Percentiles rank a stretch among this genome's conserved stretches.
phyloP scores from a whole-genome alignment of 2,113 vertebrate genomes.

The Lophius piscatorius region DNA sequence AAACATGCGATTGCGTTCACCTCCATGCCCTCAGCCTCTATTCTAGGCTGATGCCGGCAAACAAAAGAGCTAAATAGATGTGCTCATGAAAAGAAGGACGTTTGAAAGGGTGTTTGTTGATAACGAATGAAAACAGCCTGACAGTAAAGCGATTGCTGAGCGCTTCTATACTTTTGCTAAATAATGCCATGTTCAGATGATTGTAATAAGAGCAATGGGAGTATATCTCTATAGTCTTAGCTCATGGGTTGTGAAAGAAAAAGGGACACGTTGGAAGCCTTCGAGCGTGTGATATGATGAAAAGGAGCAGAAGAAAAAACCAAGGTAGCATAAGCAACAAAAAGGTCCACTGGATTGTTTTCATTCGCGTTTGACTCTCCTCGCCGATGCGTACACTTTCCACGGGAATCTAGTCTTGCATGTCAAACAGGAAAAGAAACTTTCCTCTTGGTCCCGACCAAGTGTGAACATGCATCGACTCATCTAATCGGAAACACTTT shows the following conservation, averaged over 20 bases:
- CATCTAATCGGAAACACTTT: too few relatives aligned
- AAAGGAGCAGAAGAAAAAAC: conserved; percentile 4
- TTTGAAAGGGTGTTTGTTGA: conserved; percentile 56
- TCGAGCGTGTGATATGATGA: conserved; percentile 26
- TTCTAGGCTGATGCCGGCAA: conserved; percentile 50
- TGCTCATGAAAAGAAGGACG: conserved; percentile 58
- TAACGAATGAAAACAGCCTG: conserved; percentile 59
- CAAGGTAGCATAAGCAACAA: conserved; percentile 12
- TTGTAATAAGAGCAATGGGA: conserved; percentile 38
- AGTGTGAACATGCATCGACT: too few relatives aligned
- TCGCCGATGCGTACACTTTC: conserved; percentile 47
- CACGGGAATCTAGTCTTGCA: conserved; percentile 52
- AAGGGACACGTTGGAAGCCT: conserved; percentile 21
- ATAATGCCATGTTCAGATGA: conserved; percentile 51
- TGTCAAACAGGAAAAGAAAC: conserved; percentile 32
- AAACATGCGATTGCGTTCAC: conserved; percentile 50
- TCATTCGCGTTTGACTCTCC: conserved; percentile 39
- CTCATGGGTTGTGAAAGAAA: conserved; percentile 1
- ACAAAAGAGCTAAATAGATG: conserved; percentile 65
- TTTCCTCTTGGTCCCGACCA: conserved; percentile 60
- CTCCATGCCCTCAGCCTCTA: conserved; percentile 42
- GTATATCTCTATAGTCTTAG: conserved; percentile 36
- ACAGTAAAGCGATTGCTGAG: conserved; percentile 41
- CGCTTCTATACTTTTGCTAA: conserved; percentile 49
- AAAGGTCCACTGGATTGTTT: conserved; percentile 54